Evolutionary conservation across 2,113 vertebrate genomes (phyloP).

Genomic region (Garra rufa): DNA sequence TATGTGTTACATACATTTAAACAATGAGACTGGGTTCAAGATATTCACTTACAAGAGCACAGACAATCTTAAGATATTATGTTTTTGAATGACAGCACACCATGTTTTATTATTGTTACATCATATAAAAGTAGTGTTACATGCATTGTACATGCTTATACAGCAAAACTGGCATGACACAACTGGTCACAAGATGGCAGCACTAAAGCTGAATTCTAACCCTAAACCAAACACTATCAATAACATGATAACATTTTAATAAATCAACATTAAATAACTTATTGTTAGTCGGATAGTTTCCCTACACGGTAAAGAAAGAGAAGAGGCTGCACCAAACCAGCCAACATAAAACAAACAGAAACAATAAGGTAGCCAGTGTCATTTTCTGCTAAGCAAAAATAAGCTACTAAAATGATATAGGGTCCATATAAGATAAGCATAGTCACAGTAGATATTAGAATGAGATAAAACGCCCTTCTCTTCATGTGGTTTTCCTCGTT

Average conservation of each 20-base stretch:
- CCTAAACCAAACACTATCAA: not conserved
- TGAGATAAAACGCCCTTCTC: slow-evolving; percentile 31
- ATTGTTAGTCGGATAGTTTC: not conserved
- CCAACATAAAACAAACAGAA: too few relatives aligned
- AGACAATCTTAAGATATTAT: too few relatives aligned
- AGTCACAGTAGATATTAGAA: slow-evolving; percentile 25
- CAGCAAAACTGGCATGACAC: not conserved
- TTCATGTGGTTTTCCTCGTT: slow-evolving; percentile 5
- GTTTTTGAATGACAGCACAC: not conserved
- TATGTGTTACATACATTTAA: too few relatives aligned
- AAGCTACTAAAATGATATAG: not conserved
- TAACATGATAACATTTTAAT: not conserved
- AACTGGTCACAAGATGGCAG: not conserved
- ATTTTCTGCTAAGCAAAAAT: not conserved
- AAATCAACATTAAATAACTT: not conserved
- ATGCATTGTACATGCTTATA: not conserved
- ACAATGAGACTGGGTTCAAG: too few relatives aligned
- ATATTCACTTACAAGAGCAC: too few relatives aligned
- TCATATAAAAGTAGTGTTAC: not conserved
- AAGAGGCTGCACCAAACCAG: too few relatives aligned
- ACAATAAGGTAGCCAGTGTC: too few relatives aligned
- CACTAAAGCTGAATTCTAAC: not conserved
- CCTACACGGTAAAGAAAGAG: not conserved
- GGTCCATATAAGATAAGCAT: slow-evolving; percentile 8
- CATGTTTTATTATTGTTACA: not conserved